Percentiles rank a stretch among this genome's conserved stretches.
Evolutionary conservation across 2,888 invertebrate species (phyloP).

Genomic region (Acanthosoma haemorrhoidale): DNA sequence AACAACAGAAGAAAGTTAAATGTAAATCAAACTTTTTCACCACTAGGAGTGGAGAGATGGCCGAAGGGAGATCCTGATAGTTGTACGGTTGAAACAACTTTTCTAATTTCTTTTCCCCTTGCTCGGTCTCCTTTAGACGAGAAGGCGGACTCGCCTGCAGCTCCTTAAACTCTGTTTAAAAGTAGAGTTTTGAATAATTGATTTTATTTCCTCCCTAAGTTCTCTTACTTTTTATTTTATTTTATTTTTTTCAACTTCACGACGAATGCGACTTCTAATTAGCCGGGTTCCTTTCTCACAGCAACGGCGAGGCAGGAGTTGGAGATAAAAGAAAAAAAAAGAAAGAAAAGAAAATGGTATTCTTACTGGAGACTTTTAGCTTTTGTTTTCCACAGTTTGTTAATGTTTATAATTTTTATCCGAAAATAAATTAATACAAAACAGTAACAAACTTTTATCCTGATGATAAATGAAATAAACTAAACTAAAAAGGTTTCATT

Average conservation of each 20-base stretch:
- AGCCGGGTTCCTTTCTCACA: constrained; percentile 1
- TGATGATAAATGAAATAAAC: too few species aligned
- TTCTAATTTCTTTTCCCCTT: constrained; percentile 8
- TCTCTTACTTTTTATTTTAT: too few species aligned
- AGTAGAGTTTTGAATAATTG: constrained; percentile 12
- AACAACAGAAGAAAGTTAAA: neutral
- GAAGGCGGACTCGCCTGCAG: neutral
- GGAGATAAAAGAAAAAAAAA: too few species aligned
- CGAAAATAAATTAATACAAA: too few species aligned
- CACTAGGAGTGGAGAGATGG: neutral
- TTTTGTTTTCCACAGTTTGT: too few species aligned
- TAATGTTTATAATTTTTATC: too few species aligned
- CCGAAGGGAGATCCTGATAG: neutral
- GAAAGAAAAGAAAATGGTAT: too few species aligned
- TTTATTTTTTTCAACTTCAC: neutral
- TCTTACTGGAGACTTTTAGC: too few species aligned
- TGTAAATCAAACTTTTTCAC: neutral
- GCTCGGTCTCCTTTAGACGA: neutral
- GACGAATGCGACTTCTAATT: constrained; percentile 10
- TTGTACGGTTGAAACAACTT: neutral
- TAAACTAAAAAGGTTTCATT: too few species aligned
- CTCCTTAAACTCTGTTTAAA: constrained; percentile 3
- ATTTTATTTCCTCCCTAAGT: constrained; percentile 8
- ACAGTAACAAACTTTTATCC: too few species aligned
- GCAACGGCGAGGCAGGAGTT: neutral